Evolutionary conservation across 2,888 invertebrate genomes (phyloP), one percentile per base, ranked within the genome.

Genomic region (Eretmocerus hayati): DNA sequence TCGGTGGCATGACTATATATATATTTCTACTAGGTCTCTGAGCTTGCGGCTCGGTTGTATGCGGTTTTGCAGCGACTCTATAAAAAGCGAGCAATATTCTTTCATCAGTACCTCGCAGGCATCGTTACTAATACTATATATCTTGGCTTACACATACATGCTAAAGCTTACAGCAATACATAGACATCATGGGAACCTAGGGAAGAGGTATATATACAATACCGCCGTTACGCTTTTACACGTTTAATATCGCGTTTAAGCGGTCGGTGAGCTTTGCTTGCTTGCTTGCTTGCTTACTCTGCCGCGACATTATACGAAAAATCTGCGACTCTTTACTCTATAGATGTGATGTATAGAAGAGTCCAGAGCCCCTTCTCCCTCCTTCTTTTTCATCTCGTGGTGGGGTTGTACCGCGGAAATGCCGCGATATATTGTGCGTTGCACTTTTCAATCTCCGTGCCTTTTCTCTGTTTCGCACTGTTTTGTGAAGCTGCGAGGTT

Each of bases 51-150:
- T n/a, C n/a, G n/a, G 26, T 21, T n/a, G 42, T 21, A n/a, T 31
- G 38, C 42, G 44, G 48, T 52, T 52, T 48, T 52, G 52, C 48
- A 48, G 48, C 48, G 42, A 33, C 40, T 56, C 60, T 62, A 59
- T 66, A 65, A 66, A 67, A 64, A 59, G 56, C 50, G 57, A 56
- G 61, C 63, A 63, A 65, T 68, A 66, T 67, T 66, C 66, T 60
- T 64, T 63, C 64, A 59, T 61, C 62, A 61, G 61, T 58, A 59
- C 58, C 60, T 60, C 62, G 55, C 55, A 61, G 55, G 60, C 59
- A 61, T 64, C 65, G 66, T 67, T 65, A 65, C 57, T 56, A 58
- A n/a, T n/a, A n/a, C n/a, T n/a, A n/a, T n/a, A n/a, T n/a, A n/a
- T n/a, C n/a, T n/a, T n/a, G n/a, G n/a, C n/a, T n/a, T n/a, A n/a